Conservation (phyloP, 2,113 vertebrate genomes). For the Pelecanoides urinatrix region DNA sequence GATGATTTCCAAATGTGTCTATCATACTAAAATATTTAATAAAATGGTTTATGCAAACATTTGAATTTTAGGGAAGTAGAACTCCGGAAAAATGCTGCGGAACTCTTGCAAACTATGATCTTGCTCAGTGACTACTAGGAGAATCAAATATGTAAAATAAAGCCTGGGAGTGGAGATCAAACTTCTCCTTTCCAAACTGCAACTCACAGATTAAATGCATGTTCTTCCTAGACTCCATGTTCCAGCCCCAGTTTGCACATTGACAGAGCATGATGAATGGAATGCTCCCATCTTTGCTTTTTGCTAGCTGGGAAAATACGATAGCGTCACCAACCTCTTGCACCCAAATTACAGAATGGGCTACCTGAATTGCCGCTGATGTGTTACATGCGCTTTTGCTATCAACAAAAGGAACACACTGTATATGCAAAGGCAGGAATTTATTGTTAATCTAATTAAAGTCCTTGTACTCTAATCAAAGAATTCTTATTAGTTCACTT, state of each 20-base stretch:
- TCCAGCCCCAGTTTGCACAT: background rate
- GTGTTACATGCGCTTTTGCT: accelerated
- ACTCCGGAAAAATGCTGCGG: background rate
- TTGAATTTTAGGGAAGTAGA: background rate
- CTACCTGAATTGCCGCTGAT: background rate
- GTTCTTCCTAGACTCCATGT: background rate
- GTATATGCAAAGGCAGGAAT: background rate
- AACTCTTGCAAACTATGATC: background rate
- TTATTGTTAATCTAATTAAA: background rate
- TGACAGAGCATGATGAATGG: background rate
- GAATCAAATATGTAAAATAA: background rate
- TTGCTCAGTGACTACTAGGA: background rate
- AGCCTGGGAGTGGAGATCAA: background rate
- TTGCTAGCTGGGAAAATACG: background rate
- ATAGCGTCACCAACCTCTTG: background rate
- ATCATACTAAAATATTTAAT: background rate
- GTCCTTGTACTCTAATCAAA: background rate
- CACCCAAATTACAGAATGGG: background rate
- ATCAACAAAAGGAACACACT: background rate
- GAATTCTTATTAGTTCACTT: background rate
- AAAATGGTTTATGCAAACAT: background rate
- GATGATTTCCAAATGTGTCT: background rate
- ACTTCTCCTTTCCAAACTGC: background rate
- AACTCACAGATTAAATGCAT: background rate
- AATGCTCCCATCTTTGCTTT: background rate